Evolutionary conservation across 2,888 invertebrate species (phyloP).

Genomic region (Brenthis ino): DNA sequence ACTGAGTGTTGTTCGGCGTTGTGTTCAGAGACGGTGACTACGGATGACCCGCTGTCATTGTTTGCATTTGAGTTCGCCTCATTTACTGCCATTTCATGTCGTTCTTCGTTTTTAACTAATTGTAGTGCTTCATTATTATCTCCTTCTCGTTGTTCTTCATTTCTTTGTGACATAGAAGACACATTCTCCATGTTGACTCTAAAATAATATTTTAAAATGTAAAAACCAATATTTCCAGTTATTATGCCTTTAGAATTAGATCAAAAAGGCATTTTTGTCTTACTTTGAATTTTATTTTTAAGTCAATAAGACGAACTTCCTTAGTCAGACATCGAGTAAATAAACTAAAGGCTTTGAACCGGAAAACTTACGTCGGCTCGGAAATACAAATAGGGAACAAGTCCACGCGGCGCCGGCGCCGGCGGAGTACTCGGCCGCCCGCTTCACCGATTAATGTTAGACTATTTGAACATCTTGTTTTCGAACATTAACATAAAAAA

Average conservation of each 20-base stretch:
- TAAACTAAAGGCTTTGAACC: constrained; percentile 52
- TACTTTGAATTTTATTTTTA: constrained; percentile 15
- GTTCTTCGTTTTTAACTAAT: constrained; percentile 68
- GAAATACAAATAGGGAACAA: constrained; percentile 59
- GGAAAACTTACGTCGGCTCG: constrained; percentile 57
- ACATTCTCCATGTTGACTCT: constrained; percentile 56
- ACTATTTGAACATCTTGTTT: too few relatives aligned
- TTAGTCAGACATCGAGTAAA: constrained; percentile 44
- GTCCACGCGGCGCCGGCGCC: constrained; percentile 47
- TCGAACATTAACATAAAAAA: too few relatives aligned
- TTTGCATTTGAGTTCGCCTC: constrained; percentile 41
- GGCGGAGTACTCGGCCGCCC: constrained; percentile 10
- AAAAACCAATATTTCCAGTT: background rate
- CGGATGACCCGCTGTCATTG: constrained; percentile 23
- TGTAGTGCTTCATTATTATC: constrained; percentile 63
- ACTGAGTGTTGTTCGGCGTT: constrained; percentile 73
- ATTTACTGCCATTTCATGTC: constrained; percentile 42
- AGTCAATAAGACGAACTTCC: constrained; percentile 37
- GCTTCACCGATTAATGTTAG: background rate
- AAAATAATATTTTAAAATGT: background rate
- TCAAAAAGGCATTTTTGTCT: constrained; percentile 6
- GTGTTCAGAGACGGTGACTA: constrained; percentile 37
- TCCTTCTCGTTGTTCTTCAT: constrained; percentile 51
- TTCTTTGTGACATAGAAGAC: constrained; percentile 48
- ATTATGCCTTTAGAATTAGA: background rate